These are phyloP conservation scores for Trichopria drosophilae DNA, from an alignment of 2,888 invertebrate species.

Conservation along the genomic window DNA sequence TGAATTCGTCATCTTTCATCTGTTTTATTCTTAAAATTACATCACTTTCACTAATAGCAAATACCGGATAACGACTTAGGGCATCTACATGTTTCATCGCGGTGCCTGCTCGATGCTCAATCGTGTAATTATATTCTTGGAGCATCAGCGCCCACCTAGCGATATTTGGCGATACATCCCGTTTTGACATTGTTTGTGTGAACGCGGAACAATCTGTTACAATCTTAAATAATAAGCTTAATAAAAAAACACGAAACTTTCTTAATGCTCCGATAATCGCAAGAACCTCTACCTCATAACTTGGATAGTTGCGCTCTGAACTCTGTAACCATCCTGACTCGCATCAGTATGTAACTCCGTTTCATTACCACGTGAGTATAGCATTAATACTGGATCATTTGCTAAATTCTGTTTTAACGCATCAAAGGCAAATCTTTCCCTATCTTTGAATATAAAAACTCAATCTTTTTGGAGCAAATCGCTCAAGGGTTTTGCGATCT, in stretches of 20 bases:
- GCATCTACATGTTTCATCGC: conserved; percentile 27
- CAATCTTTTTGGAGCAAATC: conserved; percentile 15
- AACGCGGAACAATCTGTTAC: conserved; percentile 35
- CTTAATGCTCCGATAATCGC: conserved; percentile 25
- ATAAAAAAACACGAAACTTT: conserved; percentile 29
- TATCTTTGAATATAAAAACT: not conserved
- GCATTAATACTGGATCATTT: conserved; percentile 27
- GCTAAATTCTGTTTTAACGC: not conserved
- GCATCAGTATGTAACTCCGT: conserved; percentile 31
- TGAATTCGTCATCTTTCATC: conserved; percentile 9
- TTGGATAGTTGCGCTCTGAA: conserved; percentile 5
- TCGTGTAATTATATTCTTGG: conserved; percentile 16
- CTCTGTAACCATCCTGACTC: conserved; percentile 7
- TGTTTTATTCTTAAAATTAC: conserved; percentile 7
- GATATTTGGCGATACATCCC: conserved; percentile 14
- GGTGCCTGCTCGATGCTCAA: conserved; percentile 18
- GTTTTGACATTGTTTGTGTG: conserved; percentile 20
- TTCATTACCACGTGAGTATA: conserved; percentile 20
- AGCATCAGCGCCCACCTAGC: conserved; percentile 22
- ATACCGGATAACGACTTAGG: conserved; percentile 8
- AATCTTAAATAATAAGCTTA: conserved; percentile 32
- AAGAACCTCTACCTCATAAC: conserved; percentile 27
- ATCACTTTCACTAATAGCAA: conserved; percentile 4
- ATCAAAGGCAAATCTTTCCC: not conserved
- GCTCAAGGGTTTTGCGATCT: conserved; percentile 20